Evolutionary conservation across 1,140 invertebrate genomes (phyloP).

Genomic region (Microplitis demolitor): DNA sequence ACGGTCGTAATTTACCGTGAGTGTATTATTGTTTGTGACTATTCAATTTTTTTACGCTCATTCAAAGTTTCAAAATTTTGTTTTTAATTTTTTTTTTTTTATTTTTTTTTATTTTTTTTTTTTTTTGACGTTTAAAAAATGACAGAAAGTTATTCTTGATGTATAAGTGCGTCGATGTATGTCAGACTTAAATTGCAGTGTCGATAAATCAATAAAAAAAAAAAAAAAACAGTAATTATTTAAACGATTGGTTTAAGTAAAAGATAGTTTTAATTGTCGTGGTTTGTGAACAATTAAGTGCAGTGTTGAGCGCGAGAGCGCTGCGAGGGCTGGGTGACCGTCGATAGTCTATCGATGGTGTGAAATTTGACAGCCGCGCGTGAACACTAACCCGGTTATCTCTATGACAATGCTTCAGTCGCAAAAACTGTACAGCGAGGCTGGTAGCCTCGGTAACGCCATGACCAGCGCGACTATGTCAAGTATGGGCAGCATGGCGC

Average conservation of each 20-base stretch:
- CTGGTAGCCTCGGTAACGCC: constrained; percentile 54
- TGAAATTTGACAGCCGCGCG: constrained; percentile 37
- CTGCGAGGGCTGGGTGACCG: not conserved
- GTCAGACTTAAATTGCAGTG: not conserved
- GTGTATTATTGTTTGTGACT: constrained; percentile 4
- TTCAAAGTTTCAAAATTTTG: not conserved
- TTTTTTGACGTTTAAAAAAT: too few relatives aligned
- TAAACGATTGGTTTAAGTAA: too few relatives aligned
- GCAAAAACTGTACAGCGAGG: constrained; percentile 64
- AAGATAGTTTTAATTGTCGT: too few relatives aligned
- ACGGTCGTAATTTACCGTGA: constrained; percentile 6
- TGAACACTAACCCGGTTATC: constrained; percentile 28
- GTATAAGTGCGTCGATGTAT: too few relatives aligned
- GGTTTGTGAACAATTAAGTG: too few relatives aligned
- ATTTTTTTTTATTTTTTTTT: too few relatives aligned
- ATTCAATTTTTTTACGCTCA: not conserved
- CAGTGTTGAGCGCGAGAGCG: too few relatives aligned
- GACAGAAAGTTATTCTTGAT: too few relatives aligned
- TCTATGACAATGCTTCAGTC: constrained; percentile 62
- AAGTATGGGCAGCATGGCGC: constrained; percentile 70
- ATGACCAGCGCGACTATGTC: constrained; percentile 59
- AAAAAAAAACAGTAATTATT: not conserved
- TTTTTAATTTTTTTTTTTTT: not conserved
- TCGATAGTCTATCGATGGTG: constrained; percentile 25
- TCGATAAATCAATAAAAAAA: not conserved